Evolutionary conservation across 23 tunicate genomes (phyloP), one percentile per base, ranked within the genome.

Genomic region (Oikopleura dioica): DNA sequence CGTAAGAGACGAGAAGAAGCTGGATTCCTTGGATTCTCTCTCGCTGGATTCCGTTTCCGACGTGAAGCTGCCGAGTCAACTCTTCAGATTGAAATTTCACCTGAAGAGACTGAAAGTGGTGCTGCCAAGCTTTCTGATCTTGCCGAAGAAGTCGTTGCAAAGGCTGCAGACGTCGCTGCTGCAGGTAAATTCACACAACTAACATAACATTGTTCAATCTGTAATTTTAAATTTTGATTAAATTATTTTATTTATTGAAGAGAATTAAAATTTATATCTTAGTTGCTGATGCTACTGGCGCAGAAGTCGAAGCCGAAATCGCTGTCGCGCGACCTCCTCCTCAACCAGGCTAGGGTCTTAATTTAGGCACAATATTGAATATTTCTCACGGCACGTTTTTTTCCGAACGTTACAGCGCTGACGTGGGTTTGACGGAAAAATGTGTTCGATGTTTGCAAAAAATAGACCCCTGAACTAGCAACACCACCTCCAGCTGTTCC

Each of bases 301-400:
- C 72, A 63, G 72, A 63, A 63, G 72, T 63, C 26, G 4, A 2
- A 23, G 29, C 72, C 2, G 72, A 63, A 28, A 28, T 63, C 2
- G 72, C 72, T 2, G 72, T 63, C 26, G 72, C 72, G 4, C 72
- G 33, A 28, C 72, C 72, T 12, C 72, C 72, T 21, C 32, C 33
- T 23, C 29, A 63, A 63, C 72, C 72, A 24, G n/a, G n/a, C n/a
- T n/a, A n/a, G n/a, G n/a, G n/a, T n/a, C n/a, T n/a, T n/a, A n/a
- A n/a, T n/a, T n/a, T n/a, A n/a, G n/a, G n/a, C n/a, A n/a, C n/a
- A n/a, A n/a, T n/a, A n/a, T n/a, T n/a, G n/a, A n/a, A n/a, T n/a
- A n/a, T n/a, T n/a, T n/a, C n/a, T n/a, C n/a, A n/a, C n/a, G n/a
- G n/a, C n/a, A n/a, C n/a, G n/a, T n/a, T n/a, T n/a, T n/a, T n/a